Evolutionary conservation across 1,140 invertebrate species (phyloP).

Genomic region (Drosophila seguyi): DNA sequence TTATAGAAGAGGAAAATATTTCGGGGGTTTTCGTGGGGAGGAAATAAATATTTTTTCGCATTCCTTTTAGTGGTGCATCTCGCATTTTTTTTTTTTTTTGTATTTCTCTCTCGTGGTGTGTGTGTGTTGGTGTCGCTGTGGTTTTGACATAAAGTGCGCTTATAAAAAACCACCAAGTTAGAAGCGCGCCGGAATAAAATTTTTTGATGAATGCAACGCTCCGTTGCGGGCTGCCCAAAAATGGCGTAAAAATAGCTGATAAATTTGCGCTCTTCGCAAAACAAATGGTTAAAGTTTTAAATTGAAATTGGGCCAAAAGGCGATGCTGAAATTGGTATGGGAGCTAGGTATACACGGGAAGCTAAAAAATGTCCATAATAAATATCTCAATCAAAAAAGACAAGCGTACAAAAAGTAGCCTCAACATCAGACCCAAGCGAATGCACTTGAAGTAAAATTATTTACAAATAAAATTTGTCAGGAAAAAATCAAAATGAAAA

Average conservation of each 20-base stretch:
- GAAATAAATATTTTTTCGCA: slow-evolving; percentile 65
- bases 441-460: not conserved
- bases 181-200: slow-evolving; percentile 69
- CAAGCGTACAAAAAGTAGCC: slow-evolving; percentile 57
- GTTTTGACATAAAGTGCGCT: slow-evolving; percentile 83
- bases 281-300: slow-evolving; percentile 81
- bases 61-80: slow-evolving; percentile 58
- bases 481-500: not conserved
- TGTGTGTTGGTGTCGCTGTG: slow-evolving; percentile 63
- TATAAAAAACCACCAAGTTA: slow-evolving; percentile 82
- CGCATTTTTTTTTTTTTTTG: slow-evolving; percentile 34
- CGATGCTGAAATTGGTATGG: slow-evolving; percentile 43
- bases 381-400: slow-evolving; percentile 80
- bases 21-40: slow-evolving; percentile 1
- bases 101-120: slow-evolving; percentile 5
- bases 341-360: slow-evolving; percentile 13
- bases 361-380: slow-evolving; percentile 67
- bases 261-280: slow-evolving; percentile 69
- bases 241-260: slow-evolving; percentile 76
- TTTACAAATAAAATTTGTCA: not conserved
- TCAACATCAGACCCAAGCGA: slow-evolving; percentile 25
- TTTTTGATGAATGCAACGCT: slow-evolving; percentile 79
- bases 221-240: slow-evolving; percentile 47
- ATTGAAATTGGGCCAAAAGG: slow-evolving; percentile 79
- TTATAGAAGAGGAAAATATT: slow-evolving; percentile 5